Evolutionary conservation across 2,797 vertebrate genomes (phyloP).

Genomic region (Denticeps clupeoides): DNA sequence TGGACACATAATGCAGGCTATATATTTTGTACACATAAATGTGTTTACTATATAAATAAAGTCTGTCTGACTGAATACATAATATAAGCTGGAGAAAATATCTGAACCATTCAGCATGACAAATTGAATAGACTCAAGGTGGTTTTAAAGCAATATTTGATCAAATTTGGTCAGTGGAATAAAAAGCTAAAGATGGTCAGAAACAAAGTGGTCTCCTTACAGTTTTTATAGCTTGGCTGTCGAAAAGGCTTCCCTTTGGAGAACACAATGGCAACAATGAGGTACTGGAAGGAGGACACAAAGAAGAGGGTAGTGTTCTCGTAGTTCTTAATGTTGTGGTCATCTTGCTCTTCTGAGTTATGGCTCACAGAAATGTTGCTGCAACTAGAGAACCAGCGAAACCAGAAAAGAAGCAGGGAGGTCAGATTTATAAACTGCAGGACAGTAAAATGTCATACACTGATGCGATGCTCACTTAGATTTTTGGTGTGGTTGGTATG

Average conservation of each 20-base stretch:
- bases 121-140: too few species aligned
- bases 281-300: constrained; percentile 94
- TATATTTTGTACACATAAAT: too few species aligned
- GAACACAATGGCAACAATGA: constrained; percentile 89
- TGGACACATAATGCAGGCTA: constrained; percentile 8
- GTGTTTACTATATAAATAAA: too few species aligned
- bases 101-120: too few species aligned
- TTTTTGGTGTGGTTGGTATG: too few species aligned
- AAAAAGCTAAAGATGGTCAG: not conserved
- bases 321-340: constrained; percentile 79
- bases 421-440: too few species aligned
- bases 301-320: constrained; percentile 97
- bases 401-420: constrained; percentile 9
- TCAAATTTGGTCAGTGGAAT: too few species aligned
- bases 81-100: too few species aligned
- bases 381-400: constrained; percentile 50
- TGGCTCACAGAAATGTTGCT: constrained; percentile 35
- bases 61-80: not conserved
- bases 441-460: too few species aligned
- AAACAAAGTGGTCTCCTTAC: too few species aligned
- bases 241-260: constrained; percentile 97
- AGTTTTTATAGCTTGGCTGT: constrained; percentile 91
- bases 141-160: not conserved
- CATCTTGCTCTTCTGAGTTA: constrained; percentile 61
- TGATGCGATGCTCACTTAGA: constrained; percentile 69